Evolutionary conservation across 1,140 invertebrate genomes (phyloP), one percentile per base, ranked within the genome.

Genomic region (Samia ricini): DNA sequence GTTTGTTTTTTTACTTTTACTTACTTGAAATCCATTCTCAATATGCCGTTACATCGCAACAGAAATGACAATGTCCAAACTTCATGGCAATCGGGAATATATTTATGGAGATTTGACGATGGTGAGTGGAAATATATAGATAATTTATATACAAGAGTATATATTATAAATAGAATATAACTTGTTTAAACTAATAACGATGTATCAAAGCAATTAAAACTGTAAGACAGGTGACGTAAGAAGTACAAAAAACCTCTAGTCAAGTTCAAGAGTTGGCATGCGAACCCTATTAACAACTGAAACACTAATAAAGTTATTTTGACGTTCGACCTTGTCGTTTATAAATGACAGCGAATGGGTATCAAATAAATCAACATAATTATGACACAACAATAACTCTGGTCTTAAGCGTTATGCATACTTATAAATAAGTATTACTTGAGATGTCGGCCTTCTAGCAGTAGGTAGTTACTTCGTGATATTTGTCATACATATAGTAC

Each of bases 281-380:
- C 3, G 10, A 42, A 42, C 12, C 1, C n/a, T 42, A 12, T 15
- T 42, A 42, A 42, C 12, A 15, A 42, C 12, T 26, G 33, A 3
- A 15, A 24, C 15, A 55, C 22, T 24, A 23, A 55, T 55, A 55
- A 8, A 24, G 42, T n/a, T 12, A 56, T 42, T 57, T 12, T 20
- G 5, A 42, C 2, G 24, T 50, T 21, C 58, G 64, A 60, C 73
- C 70, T 72, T 71, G 70, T 23, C 51, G 33, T 52, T 36, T 55
- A 61, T 59, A 61, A 66, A 63, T 56, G 67, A 68, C 61, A 62
- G 73, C 72, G 70, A 76, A 69, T 54, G 66, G 51, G 71, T 58
- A 59, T 66, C 58, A 66, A 73, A 73, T 66, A 64, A 26, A 72
- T 69, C 66, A 65, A 72, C 69, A 71, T 71, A 69, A 69, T 68